Base-by-base conservation (phyloP, 2,113 vertebrate genomes). In the Peromyscus maniculatus region DNA sequence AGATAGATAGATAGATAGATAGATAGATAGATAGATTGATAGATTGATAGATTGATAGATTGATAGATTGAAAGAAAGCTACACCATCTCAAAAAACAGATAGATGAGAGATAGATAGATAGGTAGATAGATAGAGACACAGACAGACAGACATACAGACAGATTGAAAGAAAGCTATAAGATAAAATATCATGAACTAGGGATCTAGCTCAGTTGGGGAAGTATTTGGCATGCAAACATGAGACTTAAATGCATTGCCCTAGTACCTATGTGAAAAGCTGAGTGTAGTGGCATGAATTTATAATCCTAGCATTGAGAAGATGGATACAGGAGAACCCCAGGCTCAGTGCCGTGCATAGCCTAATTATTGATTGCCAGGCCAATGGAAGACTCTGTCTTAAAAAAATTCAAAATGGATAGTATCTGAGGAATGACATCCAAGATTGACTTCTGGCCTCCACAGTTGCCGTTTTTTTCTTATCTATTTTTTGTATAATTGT, bases 401-500 rank as follows among this genome's bases (percentile, higher is more conserved):
- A 33, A 31, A 64, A 84, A 39, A 28, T 7, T 31, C 12, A 64
- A 43, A 21, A 5, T 43, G 15, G 24, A 39, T 86, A 28, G 62
- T 39, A 67, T 46, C 24, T 86, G 62, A 84, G 15, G 57, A 64
- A 24, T 43, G 55, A 82, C 2, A 59, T 46, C 22, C n/a, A 64
- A 17, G 6, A 39, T 31, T 64, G 57, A 43, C 59, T 16, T 64
- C 59, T 64, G 82, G 33, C 33, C 78, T 82, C 55, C 12, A 24
- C 10, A 82, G 4, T 91, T 92, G 74, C 12, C 64, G 0, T 52
- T 88, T 90, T 90, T 82, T 66, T 89, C 59, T 96, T 77, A 15
- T 26, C 13, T 95, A 59, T 28, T 36, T n/a, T 87, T 94, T 82
- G 92, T 94, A 83, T 94, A 92, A 62, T 24, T 89, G 24, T 26